A percentile compares a stretch with the other conserved stretches of the same genome.
Evolutionary conservation across 2,113 vertebrate genomes (phyloP).

Genomic region (Ammodramus savannarum): DNA sequence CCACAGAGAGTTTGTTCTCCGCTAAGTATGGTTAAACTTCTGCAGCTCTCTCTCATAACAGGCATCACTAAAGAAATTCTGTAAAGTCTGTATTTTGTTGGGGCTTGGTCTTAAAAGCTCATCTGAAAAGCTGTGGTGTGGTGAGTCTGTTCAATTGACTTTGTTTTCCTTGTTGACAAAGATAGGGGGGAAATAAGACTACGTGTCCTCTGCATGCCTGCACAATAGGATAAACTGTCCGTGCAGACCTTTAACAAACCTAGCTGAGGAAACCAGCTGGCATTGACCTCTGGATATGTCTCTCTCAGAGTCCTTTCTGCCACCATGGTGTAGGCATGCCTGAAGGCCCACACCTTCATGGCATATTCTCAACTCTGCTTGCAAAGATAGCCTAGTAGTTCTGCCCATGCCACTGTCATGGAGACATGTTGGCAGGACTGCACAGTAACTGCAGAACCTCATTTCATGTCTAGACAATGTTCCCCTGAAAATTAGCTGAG

Average conservation of each 20-base stretch:
- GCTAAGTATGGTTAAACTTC: background rate
- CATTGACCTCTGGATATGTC: background rate
- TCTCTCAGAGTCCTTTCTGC: background rate
- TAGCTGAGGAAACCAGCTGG: background rate
- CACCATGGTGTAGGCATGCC: background rate
- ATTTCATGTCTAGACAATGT: background rate
- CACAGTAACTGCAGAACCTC: background rate
- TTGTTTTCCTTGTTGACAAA: background rate
- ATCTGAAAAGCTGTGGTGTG: background rate
- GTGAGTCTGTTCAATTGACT: background rate
- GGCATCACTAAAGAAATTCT: background rate
- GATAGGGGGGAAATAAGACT: background rate
- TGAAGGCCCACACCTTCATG: background rate
- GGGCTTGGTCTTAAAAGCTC: background rate
- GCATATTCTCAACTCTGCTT: background rate
- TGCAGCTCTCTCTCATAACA: background rate
- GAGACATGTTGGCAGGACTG: background rate
- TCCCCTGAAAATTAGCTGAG: background rate
- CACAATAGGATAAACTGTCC: background rate
- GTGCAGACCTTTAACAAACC: background rate
- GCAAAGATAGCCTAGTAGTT: background rate
- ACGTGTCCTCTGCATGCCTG: accelerated
- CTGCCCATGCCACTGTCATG: background rate
- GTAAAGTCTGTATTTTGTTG: background rate
- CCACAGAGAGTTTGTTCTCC: background rate